Evolutionary conservation across 2,888 invertebrate species (phyloP), one percentile per base, ranked within the genome.

Genomic region (Diadegma fenestrale): DNA sequence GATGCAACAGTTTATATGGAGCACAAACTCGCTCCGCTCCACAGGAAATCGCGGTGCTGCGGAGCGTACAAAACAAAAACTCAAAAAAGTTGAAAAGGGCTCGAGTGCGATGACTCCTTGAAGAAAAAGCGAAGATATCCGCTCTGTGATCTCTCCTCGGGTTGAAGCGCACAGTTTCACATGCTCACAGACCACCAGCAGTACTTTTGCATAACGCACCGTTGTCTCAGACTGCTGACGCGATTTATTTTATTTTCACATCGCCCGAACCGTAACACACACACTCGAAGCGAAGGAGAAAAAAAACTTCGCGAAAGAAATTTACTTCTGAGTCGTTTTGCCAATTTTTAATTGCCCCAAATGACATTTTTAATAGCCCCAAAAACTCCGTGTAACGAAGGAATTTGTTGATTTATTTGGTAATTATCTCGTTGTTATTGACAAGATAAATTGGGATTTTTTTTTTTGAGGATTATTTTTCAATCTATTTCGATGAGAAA

Each of bases 61-160:
- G 58, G 73, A 75, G 69, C 54, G 26, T 54, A 51, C 8, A 37
- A 37, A 68, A 22, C 66, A 41, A 41, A 8, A 75, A 33, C 8
- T n/a, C 5, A 8, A n/a, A 41, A 72, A 85, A 84, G 37, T 37
- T 37, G 86, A 88, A 87, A 88, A 85, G 87, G 84, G 79, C 84
- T 87, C 88, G 88, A 81, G 89, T 89, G 86, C 89, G 90, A 89
- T 91, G 91, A 91, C 90, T 88, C 89, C 90, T 22, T 19, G 37
- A 17, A 63, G 45, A 26, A 37, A 68, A n/a, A 69, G 58, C 61
- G 48, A 19, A 61, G 66, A 90, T 89, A 89, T 91, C 91, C 91
- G 90, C 81, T 84, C 84, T 82, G 88, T 80, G 84, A 90, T 88
- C 88, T 88, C 82, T 75, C 85, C 86, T 76, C 51, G 81, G 61